Evolutionary conservation across 2,113 vertebrate genomes (phyloP).

Genomic region (Lophius piscatorius): DNA sequence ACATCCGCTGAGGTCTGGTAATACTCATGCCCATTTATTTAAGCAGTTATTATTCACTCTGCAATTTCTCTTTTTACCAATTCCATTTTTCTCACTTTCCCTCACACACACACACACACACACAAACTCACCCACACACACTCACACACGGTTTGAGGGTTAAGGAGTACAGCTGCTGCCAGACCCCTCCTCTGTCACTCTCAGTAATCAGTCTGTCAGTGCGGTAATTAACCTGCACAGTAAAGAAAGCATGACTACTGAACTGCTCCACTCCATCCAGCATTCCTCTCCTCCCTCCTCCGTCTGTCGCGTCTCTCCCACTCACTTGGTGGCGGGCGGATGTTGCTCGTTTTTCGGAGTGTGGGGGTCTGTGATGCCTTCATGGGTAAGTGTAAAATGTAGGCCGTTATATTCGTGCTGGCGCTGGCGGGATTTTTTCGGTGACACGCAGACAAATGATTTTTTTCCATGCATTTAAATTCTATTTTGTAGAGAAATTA

Average conservation of each 20-base stretch:
- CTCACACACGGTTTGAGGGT: constrained; percentile 39
- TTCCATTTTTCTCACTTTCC: constrained; percentile 29
- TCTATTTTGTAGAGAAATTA: too few species aligned
- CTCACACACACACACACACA: constrained; percentile 14
- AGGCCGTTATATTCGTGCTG: too few species aligned
- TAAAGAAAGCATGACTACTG: constrained; percentile 77
- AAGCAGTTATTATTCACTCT: constrained; percentile 23
- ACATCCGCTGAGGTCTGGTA: constrained; percentile 10
- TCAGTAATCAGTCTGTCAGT: constrained; percentile 75
- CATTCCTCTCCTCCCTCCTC: constrained; percentile 69
- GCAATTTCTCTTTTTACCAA: constrained; percentile 1
- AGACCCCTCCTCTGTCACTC: constrained; percentile 62
- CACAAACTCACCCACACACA: constrained; percentile 16
- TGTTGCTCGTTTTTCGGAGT: constrained; percentile 52
- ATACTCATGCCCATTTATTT: constrained; percentile 5
- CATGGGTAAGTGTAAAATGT: constrained; percentile 2
- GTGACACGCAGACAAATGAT: too few species aligned
- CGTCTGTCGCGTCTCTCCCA: constrained; percentile 46
- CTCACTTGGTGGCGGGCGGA: constrained; percentile 33
- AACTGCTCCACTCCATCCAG: constrained; percentile 62
- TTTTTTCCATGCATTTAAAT: too few species aligned
- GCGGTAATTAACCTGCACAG: constrained; percentile 73
- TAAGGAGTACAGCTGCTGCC: constrained; percentile 65
- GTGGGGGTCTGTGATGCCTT: constrained; percentile 28
- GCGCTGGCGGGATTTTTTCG: too few species aligned